These are phyloP conservation scores for Drosophila parabipectinata DNA, from an alignment of 1,140 invertebrate species.

Conservation along the genomic window DNA sequence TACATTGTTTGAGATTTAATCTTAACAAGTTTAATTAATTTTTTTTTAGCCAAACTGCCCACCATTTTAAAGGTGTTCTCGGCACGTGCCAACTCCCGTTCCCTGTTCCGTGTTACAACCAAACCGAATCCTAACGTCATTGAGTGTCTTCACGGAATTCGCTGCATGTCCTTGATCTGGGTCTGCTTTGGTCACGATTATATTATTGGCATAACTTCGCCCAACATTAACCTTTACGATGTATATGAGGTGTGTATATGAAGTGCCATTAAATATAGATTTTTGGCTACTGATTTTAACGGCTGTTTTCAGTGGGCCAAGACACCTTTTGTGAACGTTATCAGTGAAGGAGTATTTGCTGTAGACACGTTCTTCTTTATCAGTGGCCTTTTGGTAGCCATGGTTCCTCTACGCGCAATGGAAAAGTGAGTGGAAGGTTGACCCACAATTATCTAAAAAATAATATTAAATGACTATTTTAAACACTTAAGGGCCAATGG, in stretches of 20 bases:
- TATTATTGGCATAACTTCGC: conserved; percentile 51
- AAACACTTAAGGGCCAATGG: conserved; percentile 46
- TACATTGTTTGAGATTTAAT: neutral
- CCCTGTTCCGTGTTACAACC: conserved; percentile 37
- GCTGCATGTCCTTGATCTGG: conserved; percentile 87
- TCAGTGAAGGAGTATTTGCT: conserved; percentile 86
- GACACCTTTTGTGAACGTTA: conserved; percentile 85
- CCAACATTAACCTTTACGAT: conserved; percentile 64
- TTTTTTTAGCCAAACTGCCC: conserved; percentile 38
- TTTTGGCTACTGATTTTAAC: neutral
- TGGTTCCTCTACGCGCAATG: conserved; percentile 87
- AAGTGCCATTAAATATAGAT: neutral
- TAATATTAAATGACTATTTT: neutral
- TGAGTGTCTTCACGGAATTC: conserved; percentile 85
- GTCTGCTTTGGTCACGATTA: conserved; percentile 87
- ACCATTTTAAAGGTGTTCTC: conserved; percentile 47
- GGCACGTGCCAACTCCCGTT: conserved; percentile 47
- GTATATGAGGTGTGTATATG: conserved; percentile 19
- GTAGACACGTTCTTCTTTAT: conserved; percentile 89
- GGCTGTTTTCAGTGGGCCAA: conserved; percentile 56
- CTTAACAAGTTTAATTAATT: neutral
- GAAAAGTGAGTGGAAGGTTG: conserved; percentile 85
- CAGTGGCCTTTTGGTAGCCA: conserved; percentile 87
- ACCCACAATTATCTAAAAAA: neutral
- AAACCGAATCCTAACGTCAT: conserved; percentile 62